Evolutionary conservation across 2,888 invertebrate species (phyloP).

Genomic region (Slavum lentiscoides): DNA sequence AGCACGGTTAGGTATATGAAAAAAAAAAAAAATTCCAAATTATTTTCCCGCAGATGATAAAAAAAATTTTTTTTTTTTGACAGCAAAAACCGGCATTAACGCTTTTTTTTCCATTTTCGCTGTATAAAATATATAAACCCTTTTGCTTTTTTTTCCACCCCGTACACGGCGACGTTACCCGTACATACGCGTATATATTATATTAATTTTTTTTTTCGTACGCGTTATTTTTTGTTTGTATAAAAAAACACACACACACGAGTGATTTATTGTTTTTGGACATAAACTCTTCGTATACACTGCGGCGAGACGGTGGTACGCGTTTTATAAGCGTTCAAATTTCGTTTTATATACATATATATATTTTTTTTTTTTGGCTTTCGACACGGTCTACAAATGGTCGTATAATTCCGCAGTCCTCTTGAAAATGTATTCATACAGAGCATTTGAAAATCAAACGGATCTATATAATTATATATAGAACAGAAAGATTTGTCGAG

Average conservation of each 20-base stretch:
- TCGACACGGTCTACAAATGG: not conserved
- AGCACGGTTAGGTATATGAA: not conserved
- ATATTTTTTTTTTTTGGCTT: constrained; percentile 26
- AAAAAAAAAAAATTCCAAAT: not conserved
- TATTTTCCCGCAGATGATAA: constrained; percentile 13
- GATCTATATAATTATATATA: not conserved
- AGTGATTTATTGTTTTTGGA: constrained; percentile 45
- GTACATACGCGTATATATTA: constrained; percentile 6
- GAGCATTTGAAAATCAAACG: not conserved
- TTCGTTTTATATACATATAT: constrained; percentile 4
- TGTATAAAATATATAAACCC: constrained; percentile 16
- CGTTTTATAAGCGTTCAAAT: constrained; percentile 23
- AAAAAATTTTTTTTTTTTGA: constrained; percentile 23
- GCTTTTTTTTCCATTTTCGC: constrained; percentile 27
- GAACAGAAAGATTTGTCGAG: not conserved
- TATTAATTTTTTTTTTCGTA: constrained; percentile 12
- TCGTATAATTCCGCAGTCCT: too few species aligned
- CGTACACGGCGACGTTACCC: not conserved
- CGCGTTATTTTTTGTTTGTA: constrained; percentile 9
- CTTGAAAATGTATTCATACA: too few species aligned
- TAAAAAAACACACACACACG: not conserved
- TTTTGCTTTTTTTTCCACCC: not conserved
- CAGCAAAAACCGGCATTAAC: constrained; percentile 42
- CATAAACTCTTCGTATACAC: constrained; percentile 15
- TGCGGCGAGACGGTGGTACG: too few species aligned